Base-by-base conservation (phyloP, 2,888 invertebrate species). In the Cancer borealis region DNA sequence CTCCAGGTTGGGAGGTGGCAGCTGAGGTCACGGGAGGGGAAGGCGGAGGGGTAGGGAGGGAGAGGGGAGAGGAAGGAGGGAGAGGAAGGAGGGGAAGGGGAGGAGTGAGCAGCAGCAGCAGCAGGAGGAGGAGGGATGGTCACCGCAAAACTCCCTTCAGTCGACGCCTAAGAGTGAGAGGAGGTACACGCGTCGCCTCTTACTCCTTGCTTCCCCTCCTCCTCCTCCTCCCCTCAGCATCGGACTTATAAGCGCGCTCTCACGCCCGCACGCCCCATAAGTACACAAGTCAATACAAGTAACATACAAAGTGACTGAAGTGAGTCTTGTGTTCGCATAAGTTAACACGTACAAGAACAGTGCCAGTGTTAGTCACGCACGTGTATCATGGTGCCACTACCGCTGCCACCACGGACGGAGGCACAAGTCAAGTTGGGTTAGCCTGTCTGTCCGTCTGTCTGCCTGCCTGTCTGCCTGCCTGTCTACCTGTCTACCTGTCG, bases 1-100 rank as follows among this genome's bases (percentile, higher is more conserved):
- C 92, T 88, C 79, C 90, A 89, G 90, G 93, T 93, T 89, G 92
- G 92, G 54, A 26, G 87, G 93, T 93, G 89, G 93, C 66, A 93
- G 93, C 93, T 90, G 93, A 93, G 93, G 93, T 93, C 93, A 93
- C 73, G 89, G 60, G 89, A 88, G 90, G 60, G 60, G 30, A 30
- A 14, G 14, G 30, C 26, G 90, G 90, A 17, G 54, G 14, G 49
- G 49, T 14, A 8, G 46, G 88, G 17, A 39, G 88, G 39, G 46
- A 21, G 39, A 88, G 88, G 88, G 39, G 79, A 39, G 87, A 8
- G 91, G 0, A 21, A 39, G 17, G 66, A 6, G 88, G n/a, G 46
- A 17, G 46, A n/a, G 26, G 26, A 6, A 12, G 88, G 2, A n/a
- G 30, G 21, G 30, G 39, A 5, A 54, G 60, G 54, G 54, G 54